Evolutionary conservation across 2,888 invertebrate genomes (phyloP).

Genomic region (Plebejus anna): DNA sequence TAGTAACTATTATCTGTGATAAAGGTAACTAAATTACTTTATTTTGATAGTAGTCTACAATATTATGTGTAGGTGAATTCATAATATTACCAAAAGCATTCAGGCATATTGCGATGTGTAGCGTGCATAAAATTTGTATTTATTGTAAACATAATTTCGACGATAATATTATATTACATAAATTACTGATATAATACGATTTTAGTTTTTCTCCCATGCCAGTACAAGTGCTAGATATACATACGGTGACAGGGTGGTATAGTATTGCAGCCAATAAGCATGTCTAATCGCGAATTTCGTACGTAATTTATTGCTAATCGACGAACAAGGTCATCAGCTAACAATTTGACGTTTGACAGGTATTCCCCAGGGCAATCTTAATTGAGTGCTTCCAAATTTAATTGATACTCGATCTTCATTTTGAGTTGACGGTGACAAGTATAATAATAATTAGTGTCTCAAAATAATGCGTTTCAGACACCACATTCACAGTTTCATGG

Average conservation of each 20-base stretch:
- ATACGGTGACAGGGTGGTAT: background rate
- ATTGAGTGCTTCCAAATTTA: background rate
- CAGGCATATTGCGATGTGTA: background rate
- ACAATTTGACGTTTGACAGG: conserved; percentile 7
- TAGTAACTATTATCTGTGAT: background rate
- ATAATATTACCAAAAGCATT: background rate
- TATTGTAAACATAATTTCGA: background rate
- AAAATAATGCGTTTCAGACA: background rate
- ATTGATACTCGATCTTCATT: background rate
- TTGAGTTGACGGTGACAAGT: background rate
- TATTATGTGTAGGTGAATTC: background rate
- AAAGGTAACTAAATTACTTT: background rate
- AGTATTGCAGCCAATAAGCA: conserved; percentile 12
- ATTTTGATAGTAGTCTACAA: background rate
- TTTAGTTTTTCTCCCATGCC: background rate
- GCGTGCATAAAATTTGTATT: background rate
- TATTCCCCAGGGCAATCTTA: background rate
- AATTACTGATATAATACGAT: background rate
- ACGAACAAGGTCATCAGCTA: conserved; percentile 13
- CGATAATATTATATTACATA: background rate
- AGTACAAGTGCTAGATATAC: background rate
- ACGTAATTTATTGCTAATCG: conserved; percentile 7
- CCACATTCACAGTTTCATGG: too few relatives aligned
- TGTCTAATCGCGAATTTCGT: background rate
- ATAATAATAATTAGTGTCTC: background rate